phyloP scores from a whole-genome alignment of 2,888 invertebrate species.

The Gandaritis pyraliata region DNA sequence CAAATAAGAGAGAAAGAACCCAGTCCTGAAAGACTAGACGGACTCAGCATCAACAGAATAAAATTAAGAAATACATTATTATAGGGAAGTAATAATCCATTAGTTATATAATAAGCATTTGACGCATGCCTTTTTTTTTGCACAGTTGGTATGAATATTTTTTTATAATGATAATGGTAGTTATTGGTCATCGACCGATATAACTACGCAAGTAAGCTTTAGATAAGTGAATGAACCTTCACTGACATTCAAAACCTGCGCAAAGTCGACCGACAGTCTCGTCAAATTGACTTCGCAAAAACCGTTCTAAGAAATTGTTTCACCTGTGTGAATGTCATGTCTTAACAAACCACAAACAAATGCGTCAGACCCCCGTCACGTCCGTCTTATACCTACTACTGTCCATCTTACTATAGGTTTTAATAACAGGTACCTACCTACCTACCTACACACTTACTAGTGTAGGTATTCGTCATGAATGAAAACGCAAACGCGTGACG shows the following conservation, averaged over 20 bases:
- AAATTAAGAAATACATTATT: no score
- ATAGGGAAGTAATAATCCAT: no score
- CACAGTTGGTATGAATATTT: no score
- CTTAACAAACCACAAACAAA: conserved; percentile 27
- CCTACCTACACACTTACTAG: background rate
- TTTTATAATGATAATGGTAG: no score
- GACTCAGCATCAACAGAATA: no score
- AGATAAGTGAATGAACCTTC: conserved; percentile 13
- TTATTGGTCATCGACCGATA: background rate
- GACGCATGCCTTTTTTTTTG: no score
- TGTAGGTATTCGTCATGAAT: conserved; percentile 2
- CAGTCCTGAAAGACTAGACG: no score
- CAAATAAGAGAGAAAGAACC: no score
- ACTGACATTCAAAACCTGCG: conserved; percentile 23
- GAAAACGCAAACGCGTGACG: conserved; percentile 3
- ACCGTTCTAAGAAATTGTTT: conserved; percentile 28
- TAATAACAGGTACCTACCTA: background rate
- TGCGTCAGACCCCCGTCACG: conserved; percentile 29
- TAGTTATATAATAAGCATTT: no score
- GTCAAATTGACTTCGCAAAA: conserved; percentile 26
- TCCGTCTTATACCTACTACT: conserved; percentile 8
- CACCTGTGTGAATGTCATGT: conserved; percentile 31
- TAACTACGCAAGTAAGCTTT: background rate
- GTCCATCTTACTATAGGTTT: conserved; percentile 8
- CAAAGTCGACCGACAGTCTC: conserved; percentile 13